Base-by-base conservation (phyloP, 2,888 invertebrate genomes). In the Hydropsyche betteni region DNA sequence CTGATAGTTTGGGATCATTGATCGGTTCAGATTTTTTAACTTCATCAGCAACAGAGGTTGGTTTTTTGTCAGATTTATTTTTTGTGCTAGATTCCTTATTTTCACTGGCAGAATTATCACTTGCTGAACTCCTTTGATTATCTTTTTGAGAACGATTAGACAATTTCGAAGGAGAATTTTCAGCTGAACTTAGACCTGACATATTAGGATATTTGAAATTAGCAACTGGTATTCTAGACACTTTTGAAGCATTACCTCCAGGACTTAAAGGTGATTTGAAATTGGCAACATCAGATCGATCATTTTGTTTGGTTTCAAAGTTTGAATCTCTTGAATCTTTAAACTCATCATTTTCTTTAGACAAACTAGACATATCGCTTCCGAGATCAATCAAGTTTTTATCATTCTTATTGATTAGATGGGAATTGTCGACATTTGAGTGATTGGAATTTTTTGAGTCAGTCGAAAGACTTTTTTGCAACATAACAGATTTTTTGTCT, bases 151-250 rank as follows among this genome's bases (percentile, higher is more conserved):
- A 58, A 0, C 76, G 52, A 44, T 68, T 76, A 5, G 72, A 72
- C 14, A 72, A 24, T 74, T 79, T 79, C 0, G 79, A 79, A 6
- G 79, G 79, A n/a, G 79, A 79, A 74, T 79, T 79, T 55, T 79
- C 79, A 7, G 77, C 76, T 4, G 78, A 78, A 34, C 77, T 77
- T 16, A 79, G 44, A 14, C 74, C 75, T n/a, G 77, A 76, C 77
- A 79, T 75, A 78, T 87, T 86, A 0, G 87, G 87, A 76, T 87
- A 87, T 74, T 80, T 80, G 80, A 88, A 88, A 76, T 86, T 87
- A 0, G 87, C 86, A 0, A 88, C 85, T 0, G 88, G 88, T 74
- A 88, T 88, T 51, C 87, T 81, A 0, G 86, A 86, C 78, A 84
- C 84, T 0, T 84, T 84, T 4, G 76, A 61, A 14, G 53, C 36